Percentiles rank a stretch among this genome's conserved stretches.
Evolutionary conservation across 2,113 vertebrate genomes (phyloP).

Genomic region (Xyrauchen texanus): DNA sequence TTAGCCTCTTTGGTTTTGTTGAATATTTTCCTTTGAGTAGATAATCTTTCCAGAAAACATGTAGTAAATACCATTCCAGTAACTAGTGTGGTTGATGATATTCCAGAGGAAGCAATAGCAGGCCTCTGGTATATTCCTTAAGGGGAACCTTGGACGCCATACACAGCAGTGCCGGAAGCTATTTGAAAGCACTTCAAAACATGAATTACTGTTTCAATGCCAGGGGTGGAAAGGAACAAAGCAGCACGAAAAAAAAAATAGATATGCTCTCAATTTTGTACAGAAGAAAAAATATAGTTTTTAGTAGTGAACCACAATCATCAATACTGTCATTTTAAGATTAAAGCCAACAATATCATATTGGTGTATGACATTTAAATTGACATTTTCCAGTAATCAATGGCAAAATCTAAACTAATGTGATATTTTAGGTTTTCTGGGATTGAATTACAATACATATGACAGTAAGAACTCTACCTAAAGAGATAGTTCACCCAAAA

Average conservation of each 20-base stretch:
- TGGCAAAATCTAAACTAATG: too few relatives aligned
- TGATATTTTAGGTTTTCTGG: too few relatives aligned
- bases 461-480: too few relatives aligned
- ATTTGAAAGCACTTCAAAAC: conserved; percentile 65
- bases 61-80: conserved; percentile 39
- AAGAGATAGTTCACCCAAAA: too few relatives aligned
- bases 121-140: conserved; percentile 56
- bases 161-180: conserved; percentile 61
- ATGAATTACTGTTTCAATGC: conserved; percentile 45
- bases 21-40: conserved; percentile 32
- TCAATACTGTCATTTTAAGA: not conserved
- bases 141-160: conserved; percentile 58
- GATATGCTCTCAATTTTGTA: not conserved
- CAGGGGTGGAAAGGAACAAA: conserved; percentile 24
- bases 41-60: conserved; percentile 55
- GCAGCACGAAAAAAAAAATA: conserved; percentile 45
- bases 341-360: conserved; percentile 36
- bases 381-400: not conserved
- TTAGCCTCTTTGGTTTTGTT: not conserved
- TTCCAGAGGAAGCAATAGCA: conserved; percentile 67
- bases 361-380: not conserved
- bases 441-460: too few relatives aligned
- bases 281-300: not conserved
- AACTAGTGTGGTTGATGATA: conserved; percentile 58
- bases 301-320: not conserved